These are phyloP conservation scores for Alcedo atthis DNA, from an alignment of 2,797 vertebrate species.

Conservation along the genomic window DNA sequence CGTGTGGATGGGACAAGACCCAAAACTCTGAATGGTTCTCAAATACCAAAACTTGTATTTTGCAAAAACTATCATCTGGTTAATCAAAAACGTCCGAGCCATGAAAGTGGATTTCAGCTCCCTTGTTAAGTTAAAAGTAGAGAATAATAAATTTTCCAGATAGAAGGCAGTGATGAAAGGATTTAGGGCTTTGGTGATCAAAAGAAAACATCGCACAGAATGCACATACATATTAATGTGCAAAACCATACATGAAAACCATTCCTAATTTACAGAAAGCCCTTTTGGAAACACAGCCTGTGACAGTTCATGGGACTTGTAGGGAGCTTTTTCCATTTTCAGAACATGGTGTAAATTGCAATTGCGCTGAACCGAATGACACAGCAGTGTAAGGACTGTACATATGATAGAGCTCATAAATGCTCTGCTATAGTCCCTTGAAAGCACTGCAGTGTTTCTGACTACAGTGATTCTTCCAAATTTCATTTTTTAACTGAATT, in stretches of 20 bases:
- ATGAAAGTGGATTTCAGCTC: neutral
- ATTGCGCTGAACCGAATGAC: neutral
- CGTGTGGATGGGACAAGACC: neutral
- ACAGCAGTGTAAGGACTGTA: neutral
- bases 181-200: constrained; percentile 12
- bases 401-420: neutral
- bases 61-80: neutral
- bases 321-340: neutral
- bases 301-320: neutral
- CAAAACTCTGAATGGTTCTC: neutral
- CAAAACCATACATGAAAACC: neutral
- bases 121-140: neutral
- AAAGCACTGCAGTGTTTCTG: neutral
- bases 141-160: neutral
- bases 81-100: neutral
- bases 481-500: neutral
- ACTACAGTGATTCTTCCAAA: neutral
- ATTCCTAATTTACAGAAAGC: neutral
- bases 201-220: constrained; percentile 11
- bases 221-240: neutral
- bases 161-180: neutral
- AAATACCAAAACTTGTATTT: neutral
- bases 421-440: neutral
- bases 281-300: neutral
- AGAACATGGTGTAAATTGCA: neutral